phyloP scores from a whole-genome alignment of 2,113 vertebrate genomes.

The Phaetusa simplex region DNA sequence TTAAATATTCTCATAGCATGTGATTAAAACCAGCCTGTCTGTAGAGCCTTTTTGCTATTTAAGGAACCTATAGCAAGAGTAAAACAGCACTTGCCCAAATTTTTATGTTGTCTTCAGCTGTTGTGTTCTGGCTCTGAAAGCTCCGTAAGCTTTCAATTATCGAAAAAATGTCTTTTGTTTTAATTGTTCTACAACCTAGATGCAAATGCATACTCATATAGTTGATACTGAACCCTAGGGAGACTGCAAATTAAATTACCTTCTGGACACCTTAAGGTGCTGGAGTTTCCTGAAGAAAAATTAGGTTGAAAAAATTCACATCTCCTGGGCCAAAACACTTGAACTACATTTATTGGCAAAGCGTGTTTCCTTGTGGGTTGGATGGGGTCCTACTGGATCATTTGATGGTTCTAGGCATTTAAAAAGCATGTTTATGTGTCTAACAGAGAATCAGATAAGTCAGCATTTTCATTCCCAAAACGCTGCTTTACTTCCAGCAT shows the following conservation, averaged over 20 bases:
- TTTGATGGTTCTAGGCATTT: neutral
- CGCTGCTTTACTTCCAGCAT: neutral
- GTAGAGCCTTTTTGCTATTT: neutral
- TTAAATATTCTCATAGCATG: neutral
- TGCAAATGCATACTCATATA: neutral
- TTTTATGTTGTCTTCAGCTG: neutral
- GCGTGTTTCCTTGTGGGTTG: constrained; percentile 21
- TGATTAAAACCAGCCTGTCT: neutral
- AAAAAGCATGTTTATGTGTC: neutral
- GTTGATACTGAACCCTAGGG: neutral
- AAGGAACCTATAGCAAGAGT: neutral
- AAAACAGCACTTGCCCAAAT: neutral
- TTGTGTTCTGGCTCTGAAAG: neutral
- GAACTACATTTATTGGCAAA: constrained; percentile 25
- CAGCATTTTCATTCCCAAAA: neutral
- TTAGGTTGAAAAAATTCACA: neutral
- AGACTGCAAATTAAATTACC: neutral
- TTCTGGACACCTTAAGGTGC: constrained; percentile 10
- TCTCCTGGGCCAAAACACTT: neutral
- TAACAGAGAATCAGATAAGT: neutral
- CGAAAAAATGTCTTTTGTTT: neutral
- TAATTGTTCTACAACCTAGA: neutral
- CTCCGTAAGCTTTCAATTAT: neutral
- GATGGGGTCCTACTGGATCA: neutral
- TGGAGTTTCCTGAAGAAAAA: constrained; percentile 26